phyloP scores from a whole-genome alignment of 2,797 vertebrate genomes.

The Gorsachius magnificus region DNA sequence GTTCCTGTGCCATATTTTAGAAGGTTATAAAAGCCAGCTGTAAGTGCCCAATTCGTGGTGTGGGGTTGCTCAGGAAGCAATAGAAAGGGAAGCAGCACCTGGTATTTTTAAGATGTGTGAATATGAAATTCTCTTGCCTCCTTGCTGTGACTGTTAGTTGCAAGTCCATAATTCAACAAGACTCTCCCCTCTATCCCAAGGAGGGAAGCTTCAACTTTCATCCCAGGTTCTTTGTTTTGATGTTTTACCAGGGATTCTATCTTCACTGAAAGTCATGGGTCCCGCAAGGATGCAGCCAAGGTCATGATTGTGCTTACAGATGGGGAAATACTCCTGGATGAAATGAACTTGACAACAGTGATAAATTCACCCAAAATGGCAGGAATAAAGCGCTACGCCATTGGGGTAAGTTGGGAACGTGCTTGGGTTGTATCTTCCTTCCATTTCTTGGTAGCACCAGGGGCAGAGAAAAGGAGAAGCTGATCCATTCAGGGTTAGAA shows the following conservation, averaged over 20 bases:
- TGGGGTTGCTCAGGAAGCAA: background rate
- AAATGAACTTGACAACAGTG: constrained; percentile 61
- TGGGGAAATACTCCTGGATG: constrained; percentile 74
- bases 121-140: background rate
- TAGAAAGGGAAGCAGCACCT: background rate
- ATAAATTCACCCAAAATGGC: constrained; percentile 70
- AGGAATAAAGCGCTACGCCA: constrained; percentile 75
- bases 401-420: constrained; percentile 72
- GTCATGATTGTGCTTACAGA: constrained; percentile 84
- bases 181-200: background rate
- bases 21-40: background rate
- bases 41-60: background rate
- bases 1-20: background rate
- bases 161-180: background rate
- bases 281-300: constrained; percentile 72
- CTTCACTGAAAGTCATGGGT: constrained; percentile 76
- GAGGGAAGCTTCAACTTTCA: background rate
- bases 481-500: background rate
- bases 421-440: background rate
- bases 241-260: constrained; percentile 71
- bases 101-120: background rate
- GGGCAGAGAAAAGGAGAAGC: background rate
- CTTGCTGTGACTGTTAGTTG: background rate
- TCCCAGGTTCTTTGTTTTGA: background rate
- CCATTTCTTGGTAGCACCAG: background rate